Percentiles rank a stretch among this genome's conserved stretches.
Conservation (phyloP, 92 coral and sea anemone genomes). For the Micromussa lordhowensis region DNA sequence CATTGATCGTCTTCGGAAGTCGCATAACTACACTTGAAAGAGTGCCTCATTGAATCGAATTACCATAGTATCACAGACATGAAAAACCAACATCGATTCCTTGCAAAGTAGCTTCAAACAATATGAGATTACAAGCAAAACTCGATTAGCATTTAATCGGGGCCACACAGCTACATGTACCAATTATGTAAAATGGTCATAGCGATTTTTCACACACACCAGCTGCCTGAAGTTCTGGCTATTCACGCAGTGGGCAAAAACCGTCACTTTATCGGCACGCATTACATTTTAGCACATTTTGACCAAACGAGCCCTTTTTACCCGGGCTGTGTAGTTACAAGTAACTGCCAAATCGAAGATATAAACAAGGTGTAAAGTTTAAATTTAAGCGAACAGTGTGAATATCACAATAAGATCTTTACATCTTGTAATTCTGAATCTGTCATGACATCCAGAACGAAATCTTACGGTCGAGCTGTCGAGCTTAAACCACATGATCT, state of each 20-base stretch:
- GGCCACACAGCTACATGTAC: neutral
- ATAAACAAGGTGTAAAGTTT: neutral
- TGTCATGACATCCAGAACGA: slow-evolving; percentile 19
- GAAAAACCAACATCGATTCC: neutral
- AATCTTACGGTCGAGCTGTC: neutral
- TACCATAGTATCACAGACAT: neutral
- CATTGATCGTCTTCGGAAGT: neutral
- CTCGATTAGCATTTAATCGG: slow-evolving; percentile 27
- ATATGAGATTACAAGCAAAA: neutral
- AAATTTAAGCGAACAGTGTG: neutral
- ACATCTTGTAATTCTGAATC: neutral
- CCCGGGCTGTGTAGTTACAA: neutral
- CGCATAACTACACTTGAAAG: neutral
- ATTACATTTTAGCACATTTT: slow-evolving; percentile 5
- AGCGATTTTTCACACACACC: neutral
- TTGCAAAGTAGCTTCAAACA: neutral
- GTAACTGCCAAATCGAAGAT: neutral
- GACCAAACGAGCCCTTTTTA: neutral
- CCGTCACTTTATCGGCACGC: neutral
- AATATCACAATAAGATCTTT: neutral
- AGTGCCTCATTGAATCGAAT: neutral
- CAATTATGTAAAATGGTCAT: slow-evolving; percentile 1
- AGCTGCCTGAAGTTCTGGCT: neutral
- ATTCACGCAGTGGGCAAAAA: neutral
- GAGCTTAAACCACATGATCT: neutral